Evolutionary conservation across 1,140 invertebrate genomes (phyloP), one percentile per base, ranked within the genome.

Genomic region (Drosophila bipectinata): DNA sequence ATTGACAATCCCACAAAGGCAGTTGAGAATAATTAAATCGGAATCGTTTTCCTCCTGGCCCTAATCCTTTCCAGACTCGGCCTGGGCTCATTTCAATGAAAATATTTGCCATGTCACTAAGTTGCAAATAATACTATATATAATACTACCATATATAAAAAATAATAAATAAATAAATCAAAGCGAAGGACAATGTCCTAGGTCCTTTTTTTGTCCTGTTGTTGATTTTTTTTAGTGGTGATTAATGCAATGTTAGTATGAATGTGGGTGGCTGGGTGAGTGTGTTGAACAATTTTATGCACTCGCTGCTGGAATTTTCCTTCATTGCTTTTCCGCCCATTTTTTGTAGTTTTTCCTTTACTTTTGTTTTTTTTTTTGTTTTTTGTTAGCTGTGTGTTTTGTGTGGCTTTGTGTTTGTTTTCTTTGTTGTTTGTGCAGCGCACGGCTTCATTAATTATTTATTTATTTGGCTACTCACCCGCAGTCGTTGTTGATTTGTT

Each of bases 401-500:
- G 66, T 28, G 26, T 21, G 26, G 5, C 6, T 28, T 28, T 28
- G 26, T 28, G 26, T 28, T 28, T 28, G 26, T 52, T 44, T 64
- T 59, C 18, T 54, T 60, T 74, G 56, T 71, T 78, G 52, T 68
- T 56, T 85, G 67, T 79, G 66, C 55, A 77, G 64, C 67, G 64
- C 32, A 76, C 41, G 63, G 47, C 68, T 69, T 79, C 77, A 85
- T 84, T 77, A 85, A 84, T 85, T 77, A 80, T 85, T 83, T 83
- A 83, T 72, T 83, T 80, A 54, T 76, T 78, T 84, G 45, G 60
- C 80, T 84, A 84, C 80, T 84, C 77, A 84, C 80, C 80, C 62
- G 72, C 62, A 66, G 56, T 61, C 57, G 48, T 49, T 68, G 69
- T 47, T 60, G 63, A 30, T 15, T 53, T 68, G 6, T 30, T 45